These are phyloP conservation scores for Mustela nigripes DNA, from an alignment of 2,113 vertebrate species.

Conservation along the genomic window DNA sequence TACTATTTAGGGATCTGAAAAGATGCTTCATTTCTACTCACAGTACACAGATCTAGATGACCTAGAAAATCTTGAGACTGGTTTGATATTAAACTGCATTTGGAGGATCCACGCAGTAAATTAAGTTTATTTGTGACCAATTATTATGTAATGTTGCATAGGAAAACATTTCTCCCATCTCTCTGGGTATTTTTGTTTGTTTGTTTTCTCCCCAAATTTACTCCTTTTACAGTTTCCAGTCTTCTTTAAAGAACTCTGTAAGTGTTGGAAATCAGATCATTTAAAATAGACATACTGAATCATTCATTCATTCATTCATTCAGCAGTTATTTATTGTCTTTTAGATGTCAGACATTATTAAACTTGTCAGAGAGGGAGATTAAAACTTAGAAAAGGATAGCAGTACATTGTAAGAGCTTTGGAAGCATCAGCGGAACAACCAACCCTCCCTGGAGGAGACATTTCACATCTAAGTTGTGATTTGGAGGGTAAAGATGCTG, in stretches of 20 bases:
- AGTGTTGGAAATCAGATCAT: neutral
- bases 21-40: neutral
- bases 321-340: neutral
- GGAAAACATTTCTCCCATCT: neutral
- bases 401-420: neutral
- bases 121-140: conserved; percentile 24
- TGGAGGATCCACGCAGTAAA: neutral
- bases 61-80: neutral
- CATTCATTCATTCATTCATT: neutral
- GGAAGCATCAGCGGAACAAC: neutral
- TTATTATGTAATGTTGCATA: neutral
- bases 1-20: neutral
- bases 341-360: neutral
- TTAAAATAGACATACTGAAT: neutral
- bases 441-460: neutral
- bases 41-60: neutral
- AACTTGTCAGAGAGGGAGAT: neutral
- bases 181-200: neutral
- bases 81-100: neutral
- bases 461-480: neutral
- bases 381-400: neutral
- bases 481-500: neutral
- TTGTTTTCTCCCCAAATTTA: neutral
- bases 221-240: neutral
- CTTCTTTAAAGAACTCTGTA: neutral